Percentiles rank a stretch among this genome's conserved stretches.
phyloP scores from a whole-genome alignment of 2,888 invertebrate genomes.

The Plebejus melissa region DNA sequence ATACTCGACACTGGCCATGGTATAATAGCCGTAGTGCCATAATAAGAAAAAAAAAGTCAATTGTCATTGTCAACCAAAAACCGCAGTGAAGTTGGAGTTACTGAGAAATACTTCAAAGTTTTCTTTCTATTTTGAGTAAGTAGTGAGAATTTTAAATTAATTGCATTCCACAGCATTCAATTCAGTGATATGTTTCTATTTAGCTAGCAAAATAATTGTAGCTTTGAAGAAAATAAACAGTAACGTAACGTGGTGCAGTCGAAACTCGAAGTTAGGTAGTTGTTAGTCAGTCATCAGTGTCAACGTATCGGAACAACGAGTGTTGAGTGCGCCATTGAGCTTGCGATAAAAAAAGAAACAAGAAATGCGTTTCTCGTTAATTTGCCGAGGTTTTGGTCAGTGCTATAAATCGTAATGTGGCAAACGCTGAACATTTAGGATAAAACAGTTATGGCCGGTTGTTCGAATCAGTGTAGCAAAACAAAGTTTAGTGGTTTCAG shows the following conservation, averaged over 20 bases:
- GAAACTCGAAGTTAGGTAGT: constrained; percentile 33
- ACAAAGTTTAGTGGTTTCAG: constrained; percentile 55
- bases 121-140: constrained; percentile 68
- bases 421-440: constrained; percentile 42
- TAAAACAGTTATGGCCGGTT: constrained; percentile 58
- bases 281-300: constrained; percentile 60
- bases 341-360: constrained; percentile 53
- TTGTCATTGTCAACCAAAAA: constrained; percentile 34
- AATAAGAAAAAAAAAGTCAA: constrained; percentile 29
- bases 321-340: constrained; percentile 61
- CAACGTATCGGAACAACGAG: constrained; percentile 63
- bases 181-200: constrained; percentile 35
- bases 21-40: too few species aligned
- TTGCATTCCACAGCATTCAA: constrained; percentile 43
- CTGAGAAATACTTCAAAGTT: constrained; percentile 59
- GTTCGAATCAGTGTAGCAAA: constrained; percentile 48
- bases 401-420: constrained; percentile 61
- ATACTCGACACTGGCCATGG: too few species aligned
- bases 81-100: constrained; percentile 65
- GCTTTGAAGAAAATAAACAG: constrained; percentile 42
- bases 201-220: not conserved
- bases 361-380: constrained; percentile 58
- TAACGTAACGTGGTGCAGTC: constrained; percentile 44
- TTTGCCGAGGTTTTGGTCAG: constrained; percentile 45
- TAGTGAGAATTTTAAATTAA: constrained; percentile 54